Conservation (phyloP, 2,797 vertebrate species). For the Girardinus metallicus region DNA sequence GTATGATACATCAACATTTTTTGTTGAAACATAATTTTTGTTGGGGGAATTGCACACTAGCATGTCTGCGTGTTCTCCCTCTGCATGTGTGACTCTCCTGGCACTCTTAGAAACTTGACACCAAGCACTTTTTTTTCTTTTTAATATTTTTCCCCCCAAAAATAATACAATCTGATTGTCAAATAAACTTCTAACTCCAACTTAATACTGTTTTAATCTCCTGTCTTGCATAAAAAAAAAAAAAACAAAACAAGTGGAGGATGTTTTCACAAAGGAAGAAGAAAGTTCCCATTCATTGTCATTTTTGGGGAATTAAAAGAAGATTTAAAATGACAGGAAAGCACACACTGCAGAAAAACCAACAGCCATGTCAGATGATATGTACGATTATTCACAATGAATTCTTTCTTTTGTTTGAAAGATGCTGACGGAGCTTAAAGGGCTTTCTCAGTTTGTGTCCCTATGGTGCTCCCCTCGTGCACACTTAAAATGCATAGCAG, state of each 20-base stretch:
- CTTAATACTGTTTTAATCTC: too few species aligned
- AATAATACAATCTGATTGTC: background rate
- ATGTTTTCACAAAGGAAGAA: background rate
- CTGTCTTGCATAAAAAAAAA: background rate
- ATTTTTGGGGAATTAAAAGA: background rate
- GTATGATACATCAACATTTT: background rate
- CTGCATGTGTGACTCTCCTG: background rate
- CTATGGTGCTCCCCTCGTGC: background rate
- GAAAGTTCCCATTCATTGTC: background rate
- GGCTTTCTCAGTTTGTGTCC: background rate
- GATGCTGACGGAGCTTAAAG: background rate
- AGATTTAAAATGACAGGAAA: background rate
- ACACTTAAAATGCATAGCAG: background rate
- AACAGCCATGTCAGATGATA: background rate
- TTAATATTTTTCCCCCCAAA: background rate
- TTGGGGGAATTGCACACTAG: background rate
- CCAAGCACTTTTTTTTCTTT: background rate
- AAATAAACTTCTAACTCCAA: background rate
- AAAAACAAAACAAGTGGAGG: background rate
- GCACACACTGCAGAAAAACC: background rate
- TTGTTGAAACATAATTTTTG: background rate
- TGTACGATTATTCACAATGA: background rate
- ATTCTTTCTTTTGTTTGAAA: background rate
- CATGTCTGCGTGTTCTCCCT: background rate
- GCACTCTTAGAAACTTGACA: too few species aligned